These are phyloP conservation scores for Palloptera scutellata DNA, from an alignment of 2,888 invertebrate genomes.

Conservation along the genomic window DNA sequence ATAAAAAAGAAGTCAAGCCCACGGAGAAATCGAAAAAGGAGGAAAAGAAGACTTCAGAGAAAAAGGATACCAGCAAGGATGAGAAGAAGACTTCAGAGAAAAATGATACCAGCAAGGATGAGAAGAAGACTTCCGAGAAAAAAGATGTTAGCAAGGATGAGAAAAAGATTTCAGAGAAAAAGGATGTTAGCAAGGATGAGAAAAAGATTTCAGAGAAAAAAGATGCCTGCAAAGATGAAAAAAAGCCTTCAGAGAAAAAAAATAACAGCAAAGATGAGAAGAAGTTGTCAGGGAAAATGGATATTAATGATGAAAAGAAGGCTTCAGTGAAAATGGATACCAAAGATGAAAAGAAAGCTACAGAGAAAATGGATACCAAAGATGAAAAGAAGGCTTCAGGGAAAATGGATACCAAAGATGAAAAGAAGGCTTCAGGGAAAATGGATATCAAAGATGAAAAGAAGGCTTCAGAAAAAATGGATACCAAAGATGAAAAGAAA, in stretches of 20 bases:
- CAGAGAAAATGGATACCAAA: too few species aligned
- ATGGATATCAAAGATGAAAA: slow-evolving; percentile 19
- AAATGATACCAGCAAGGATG: background rate
- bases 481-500: slow-evolving; percentile 84
- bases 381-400: too few species aligned
- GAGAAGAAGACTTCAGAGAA: slow-evolving; percentile 12
- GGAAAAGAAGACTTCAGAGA: slow-evolving; percentile 23
- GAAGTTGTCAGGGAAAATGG: too few species aligned
- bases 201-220: background rate
- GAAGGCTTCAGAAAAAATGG: slow-evolving; percentile 77
- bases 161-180: background rate
- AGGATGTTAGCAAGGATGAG: background rate
- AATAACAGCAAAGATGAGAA: background rate
- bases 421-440: slow-evolving; percentile 30
- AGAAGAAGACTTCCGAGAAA: background rate
- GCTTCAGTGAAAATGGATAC: too few species aligned
- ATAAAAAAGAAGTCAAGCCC: slow-evolving; percentile 41
- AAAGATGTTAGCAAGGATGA: background rate
- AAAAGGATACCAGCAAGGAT: background rate
- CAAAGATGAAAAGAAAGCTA: too few species aligned
- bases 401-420: too few species aligned
- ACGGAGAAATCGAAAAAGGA: slow-evolving; percentile 31
- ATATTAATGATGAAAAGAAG: too few species aligned
- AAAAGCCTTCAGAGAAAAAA: background rate
- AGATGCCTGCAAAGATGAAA: background rate